Evolutionary conservation across 2,113 vertebrate species (phyloP).

Genomic region (Platichthys stellatus): DNA sequence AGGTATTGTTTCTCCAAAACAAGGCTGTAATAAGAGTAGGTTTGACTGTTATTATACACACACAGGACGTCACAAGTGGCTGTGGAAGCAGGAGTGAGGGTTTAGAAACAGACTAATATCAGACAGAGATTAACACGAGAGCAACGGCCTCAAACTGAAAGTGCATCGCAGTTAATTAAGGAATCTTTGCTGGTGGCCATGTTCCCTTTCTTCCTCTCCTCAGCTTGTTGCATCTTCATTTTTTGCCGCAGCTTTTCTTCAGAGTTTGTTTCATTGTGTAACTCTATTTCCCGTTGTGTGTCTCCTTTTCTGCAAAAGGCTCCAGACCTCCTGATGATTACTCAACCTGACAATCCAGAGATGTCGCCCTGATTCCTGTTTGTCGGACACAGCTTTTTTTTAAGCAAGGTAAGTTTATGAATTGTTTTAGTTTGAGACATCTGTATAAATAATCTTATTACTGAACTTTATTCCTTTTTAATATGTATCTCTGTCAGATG

Average conservation of each 20-base stretch:
- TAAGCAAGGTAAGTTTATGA: constrained; percentile 57
- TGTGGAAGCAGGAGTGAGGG: not conserved
- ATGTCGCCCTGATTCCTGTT: constrained; percentile 70
- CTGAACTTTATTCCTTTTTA: not conserved
- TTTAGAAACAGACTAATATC: not conserved
- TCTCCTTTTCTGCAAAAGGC: constrained; percentile 23
- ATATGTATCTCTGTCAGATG: constrained; percentile 82
- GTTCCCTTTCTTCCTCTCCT: not conserved
- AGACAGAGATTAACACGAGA: not conserved
- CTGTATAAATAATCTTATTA: not conserved
- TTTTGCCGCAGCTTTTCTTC: too few species aligned
- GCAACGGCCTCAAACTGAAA: not conserved
- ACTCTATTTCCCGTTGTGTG: not conserved
- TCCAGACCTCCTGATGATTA: constrained; percentile 44
- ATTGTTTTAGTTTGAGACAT: not conserved
- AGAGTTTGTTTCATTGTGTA: not conserved
- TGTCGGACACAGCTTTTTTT: constrained; percentile 48
- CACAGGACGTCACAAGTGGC: not conserved
- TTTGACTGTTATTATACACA: not conserved
- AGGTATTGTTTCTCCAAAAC: not conserved
- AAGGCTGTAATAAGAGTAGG: not conserved
- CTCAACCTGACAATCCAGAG: constrained; percentile 45
- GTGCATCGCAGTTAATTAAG: not conserved
- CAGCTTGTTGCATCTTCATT: not conserved
- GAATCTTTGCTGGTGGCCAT: not conserved